Percentiles rank a stretch among this genome's conserved stretches.
phyloP scores from a whole-genome alignment of 2,888 invertebrate species.

The Polietes domitor region DNA sequence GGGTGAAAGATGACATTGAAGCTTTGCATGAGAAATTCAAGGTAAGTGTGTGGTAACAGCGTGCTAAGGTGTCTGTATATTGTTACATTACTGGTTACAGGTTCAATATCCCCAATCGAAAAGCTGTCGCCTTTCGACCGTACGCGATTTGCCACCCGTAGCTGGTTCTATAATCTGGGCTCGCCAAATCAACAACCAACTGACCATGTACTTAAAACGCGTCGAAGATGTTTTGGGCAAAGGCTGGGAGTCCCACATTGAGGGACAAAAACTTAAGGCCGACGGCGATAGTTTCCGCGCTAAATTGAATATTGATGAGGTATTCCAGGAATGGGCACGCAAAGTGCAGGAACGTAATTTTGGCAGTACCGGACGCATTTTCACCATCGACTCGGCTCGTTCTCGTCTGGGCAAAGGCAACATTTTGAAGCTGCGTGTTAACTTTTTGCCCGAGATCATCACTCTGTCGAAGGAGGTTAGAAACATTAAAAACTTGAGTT shows the following conservation, averaged over 20 bases:
- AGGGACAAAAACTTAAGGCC: conserved; percentile 97
- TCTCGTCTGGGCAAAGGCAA: conserved; percentile 90
- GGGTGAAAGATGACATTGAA: conserved; percentile 99
- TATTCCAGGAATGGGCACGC: conserved; percentile 99
- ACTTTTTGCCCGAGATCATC: conserved; percentile 99
- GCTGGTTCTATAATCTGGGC: conserved; percentile 99
- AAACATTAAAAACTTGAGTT: conserved; percentile 96
- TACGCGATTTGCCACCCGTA: conserved; percentile 97
- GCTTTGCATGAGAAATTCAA: conserved; percentile 98
- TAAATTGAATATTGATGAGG: conserved; percentile 97
- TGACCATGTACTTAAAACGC: conserved; percentile 96
- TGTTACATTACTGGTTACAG: conserved; percentile 81
- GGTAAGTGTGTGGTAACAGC: too few species aligned
- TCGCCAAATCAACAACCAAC: conserved; percentile 97
- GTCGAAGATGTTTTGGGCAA: conserved; percentile 99
- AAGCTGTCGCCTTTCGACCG: conserved; percentile 93
- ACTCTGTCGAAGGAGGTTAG: conserved; percentile 99
- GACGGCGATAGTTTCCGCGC: conserved; percentile 98
- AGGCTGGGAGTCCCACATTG: conserved; percentile 99
- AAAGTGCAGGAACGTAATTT: conserved; percentile 96
- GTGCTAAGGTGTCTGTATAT: too few species aligned
- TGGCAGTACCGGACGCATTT: conserved; percentile 96
- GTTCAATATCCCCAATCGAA: conserved; percentile 98
- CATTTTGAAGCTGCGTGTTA: conserved; percentile 93
- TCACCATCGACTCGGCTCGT: conserved; percentile 92